Evolutionary conservation across 1,140 invertebrate species (phyloP), one percentile per base, ranked within the genome.

Genomic region (Drosophila pseudoobscura): DNA sequence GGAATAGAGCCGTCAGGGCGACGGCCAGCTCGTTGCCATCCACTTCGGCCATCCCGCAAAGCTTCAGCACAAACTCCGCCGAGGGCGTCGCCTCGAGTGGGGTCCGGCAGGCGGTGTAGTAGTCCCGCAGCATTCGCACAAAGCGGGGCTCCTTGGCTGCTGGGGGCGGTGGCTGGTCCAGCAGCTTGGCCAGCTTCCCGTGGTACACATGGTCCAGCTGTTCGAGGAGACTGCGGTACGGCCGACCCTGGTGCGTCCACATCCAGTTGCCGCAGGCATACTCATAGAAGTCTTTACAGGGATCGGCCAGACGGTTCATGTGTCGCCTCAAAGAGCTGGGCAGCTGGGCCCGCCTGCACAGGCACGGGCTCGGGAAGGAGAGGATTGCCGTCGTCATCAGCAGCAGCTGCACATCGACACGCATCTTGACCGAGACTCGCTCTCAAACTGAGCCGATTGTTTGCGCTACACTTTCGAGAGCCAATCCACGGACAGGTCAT

Each of bases 201-300:
- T 84, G 43, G 3, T 75, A 84, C 0, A 35, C 8, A 9, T 69
- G n/a, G 35, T 84, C 80, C 55, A 84, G 41, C 20, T 77, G 51
- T 6, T 46, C 56, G 29, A 87, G 0, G 3, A 61, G 8, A 15
- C 59, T 84, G 5, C 15, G 1, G 13, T 61, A 72, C 4, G 24
- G 5, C 5, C 11, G 35, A 1, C 4, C 35, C 3, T 35, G 31
- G 8, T 29, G 26, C 45, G 7, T 11, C 6, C 0, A 2, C 26
- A 9, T 80, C 80, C 80, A 84, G 7, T 62, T 56, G 8, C 80
- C 80, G 29, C 80, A 84, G 39, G 80, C 80, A 13, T 68, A 43
- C 1, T 17, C 47, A 29, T 76, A 85, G 31, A 84, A 80, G 13
- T 85, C 77, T 0, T 1, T 8, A 6, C 80, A 84, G 6, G 80